phyloP scores from a whole-genome alignment of 1,140 invertebrate species.

The Campoletis sonorensis region DNA sequence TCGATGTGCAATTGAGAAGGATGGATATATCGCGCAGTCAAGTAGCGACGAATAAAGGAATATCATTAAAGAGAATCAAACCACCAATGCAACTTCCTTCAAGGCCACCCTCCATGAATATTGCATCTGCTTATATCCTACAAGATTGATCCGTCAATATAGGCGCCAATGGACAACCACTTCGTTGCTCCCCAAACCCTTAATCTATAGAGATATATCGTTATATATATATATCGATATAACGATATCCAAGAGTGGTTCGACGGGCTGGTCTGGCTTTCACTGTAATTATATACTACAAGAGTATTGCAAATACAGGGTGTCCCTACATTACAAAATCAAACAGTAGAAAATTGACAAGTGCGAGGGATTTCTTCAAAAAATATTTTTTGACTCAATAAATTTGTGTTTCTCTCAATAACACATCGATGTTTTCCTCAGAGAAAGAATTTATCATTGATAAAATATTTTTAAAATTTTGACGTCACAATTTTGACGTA shows the following conservation, averaged over 20 bases:
- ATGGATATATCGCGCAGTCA: not conserved
- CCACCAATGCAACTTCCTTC: not conserved
- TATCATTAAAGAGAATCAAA: not conserved
- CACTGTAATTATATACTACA: conserved; percentile 68
- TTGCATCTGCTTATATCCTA: not conserved
- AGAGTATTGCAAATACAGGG: not conserved
- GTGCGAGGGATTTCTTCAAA: no score
- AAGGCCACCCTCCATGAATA: not conserved
- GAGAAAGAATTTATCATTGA: no score
- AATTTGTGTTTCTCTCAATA: no score
- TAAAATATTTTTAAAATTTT: no score
- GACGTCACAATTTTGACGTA: no score
- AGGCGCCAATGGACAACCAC: conserved; percentile 35
- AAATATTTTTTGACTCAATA: no score
- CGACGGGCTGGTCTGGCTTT: conserved; percentile 61
- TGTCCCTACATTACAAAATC: not conserved
- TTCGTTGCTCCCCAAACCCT: conserved; percentile 28
- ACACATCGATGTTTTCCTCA: no score
- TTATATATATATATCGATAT: conserved; percentile 35
- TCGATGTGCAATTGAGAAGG: no score
- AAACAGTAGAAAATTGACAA: no score
- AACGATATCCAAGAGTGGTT: conserved; percentile 31
- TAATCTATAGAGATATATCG: not conserved
- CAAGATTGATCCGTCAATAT: conserved; percentile 32
- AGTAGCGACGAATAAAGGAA: not conserved